Base-by-base conservation (phyloP, 2,888 invertebrate species). In the Tenthredo mesomela region DNA sequence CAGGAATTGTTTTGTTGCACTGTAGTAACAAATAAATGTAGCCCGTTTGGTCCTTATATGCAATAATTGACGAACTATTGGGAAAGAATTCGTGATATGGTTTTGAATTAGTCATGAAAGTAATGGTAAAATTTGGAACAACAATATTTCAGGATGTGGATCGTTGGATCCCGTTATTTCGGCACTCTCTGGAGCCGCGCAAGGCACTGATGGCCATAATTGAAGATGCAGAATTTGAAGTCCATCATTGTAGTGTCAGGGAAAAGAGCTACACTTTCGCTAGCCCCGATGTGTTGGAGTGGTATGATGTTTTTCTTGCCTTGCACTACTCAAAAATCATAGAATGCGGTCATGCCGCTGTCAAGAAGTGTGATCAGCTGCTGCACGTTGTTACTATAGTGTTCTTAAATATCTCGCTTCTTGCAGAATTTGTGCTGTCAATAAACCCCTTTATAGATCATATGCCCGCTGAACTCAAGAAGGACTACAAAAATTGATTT, bases 361-460 rank as follows among this genome's bases (percentile, higher is more conserved):
- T 61, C 61, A 6, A 54, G 54, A 54, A 54, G 1, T 54, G 7
- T 54, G 7, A 6, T 7, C n/a, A 54, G 54, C 54, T 54, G 18
- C 54, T 7, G 6, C 7, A 54, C n/a, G n/a, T 54, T n/a, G n/a
- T n/a, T 7, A 54, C 7, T 1, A n/a, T n/a, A 6, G n/a, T 12
- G 10, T 61, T 25, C 2, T 61, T 1, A 61, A 61, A 6, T 12
- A 12, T 61, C 0, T 12, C 4, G 25, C 10, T 67, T 67, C 3
- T 67, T 33, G 6, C 67, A 67, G 67, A 33, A 33, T 18, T 67
- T 67, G 94, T 96, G 0, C 93, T 94, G 86, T 96, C 97, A 0
- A 95, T 97, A 2, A 96, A 96, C 90, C 97, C 97, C 0, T 97
- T 96, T 90, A 90, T 96, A 85, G 93, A 94, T 6, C 94, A 95